Conservation (phyloP, 2,888 invertebrate genomes). For the Chymomyza amoena region DNA sequence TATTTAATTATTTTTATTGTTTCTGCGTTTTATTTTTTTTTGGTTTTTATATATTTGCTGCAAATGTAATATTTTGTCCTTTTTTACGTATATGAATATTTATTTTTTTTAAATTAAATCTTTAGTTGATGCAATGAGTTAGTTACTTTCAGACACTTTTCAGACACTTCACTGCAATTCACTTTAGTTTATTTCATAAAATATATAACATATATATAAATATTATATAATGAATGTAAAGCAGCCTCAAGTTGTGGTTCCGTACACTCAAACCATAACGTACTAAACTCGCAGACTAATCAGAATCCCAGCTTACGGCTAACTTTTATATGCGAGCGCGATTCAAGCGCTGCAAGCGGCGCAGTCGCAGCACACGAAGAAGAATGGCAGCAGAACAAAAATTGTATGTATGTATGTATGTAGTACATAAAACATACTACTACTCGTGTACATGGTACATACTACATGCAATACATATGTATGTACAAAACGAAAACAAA, state of each 20-base stretch:
- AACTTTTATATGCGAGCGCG: slow-evolving; percentile 71
- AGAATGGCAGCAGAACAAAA: slow-evolving; percentile 30
- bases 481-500: not conserved
- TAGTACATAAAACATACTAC: slow-evolving; percentile 6
- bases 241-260: not conserved
- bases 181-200: slow-evolving; percentile 37
- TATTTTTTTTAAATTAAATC: not conserved
- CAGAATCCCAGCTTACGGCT: slow-evolving; percentile 70
- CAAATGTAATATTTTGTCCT: not conserved
- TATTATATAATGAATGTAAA: not conserved
- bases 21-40: no score
- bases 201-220: no score
- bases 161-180: slow-evolving; percentile 42
- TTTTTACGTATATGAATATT: not conserved
- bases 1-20: no score
- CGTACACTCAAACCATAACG: slow-evolving; percentile 33
- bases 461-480: slow-evolving; percentile 2
- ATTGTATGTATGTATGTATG: no score
- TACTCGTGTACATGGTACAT: not conserved
- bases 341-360: slow-evolving; percentile 12
- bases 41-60: no score
- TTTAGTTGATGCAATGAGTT: slow-evolving; percentile 44
- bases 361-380: slow-evolving; percentile 28
- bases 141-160: not conserved
- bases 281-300: slow-evolving; percentile 75